Percentiles rank a stretch among this genome's conserved stretches.
Conservation (phyloP, 2,797 vertebrate genomes). For the Knipowitschia caucasica region DNA sequence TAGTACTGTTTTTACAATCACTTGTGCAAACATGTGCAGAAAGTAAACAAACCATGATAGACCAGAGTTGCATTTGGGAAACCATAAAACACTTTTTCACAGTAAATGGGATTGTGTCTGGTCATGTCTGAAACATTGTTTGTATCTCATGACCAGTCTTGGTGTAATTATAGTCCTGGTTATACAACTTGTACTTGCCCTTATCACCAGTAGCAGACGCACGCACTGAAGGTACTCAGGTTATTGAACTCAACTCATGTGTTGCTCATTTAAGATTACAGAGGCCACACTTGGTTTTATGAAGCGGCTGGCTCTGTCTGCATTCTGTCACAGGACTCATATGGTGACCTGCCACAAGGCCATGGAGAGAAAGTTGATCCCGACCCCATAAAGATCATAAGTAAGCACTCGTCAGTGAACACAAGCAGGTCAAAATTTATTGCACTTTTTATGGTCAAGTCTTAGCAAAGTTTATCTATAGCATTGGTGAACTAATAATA, state of each 20-base stretch:
- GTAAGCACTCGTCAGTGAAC: constrained; percentile 18
- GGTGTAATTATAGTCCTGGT: constrained; percentile 38
- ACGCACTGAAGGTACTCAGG: constrained; percentile 13
- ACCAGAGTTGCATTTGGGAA: background rate
- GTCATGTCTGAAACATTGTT: constrained; percentile 11
- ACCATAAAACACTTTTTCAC: constrained; percentile 1
- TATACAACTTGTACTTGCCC: constrained; percentile 27
- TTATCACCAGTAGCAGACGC: constrained; percentile 32
- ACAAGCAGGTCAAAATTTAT: constrained; percentile 2
- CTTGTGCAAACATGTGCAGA: background rate
- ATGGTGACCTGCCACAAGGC: constrained; percentile 27
- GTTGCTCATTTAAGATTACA: constrained; percentile 29
- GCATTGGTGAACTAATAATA: constrained; percentile 2
- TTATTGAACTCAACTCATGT: constrained; percentile 38
- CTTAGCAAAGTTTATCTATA: background rate
- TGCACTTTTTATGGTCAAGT: constrained; percentile 2
- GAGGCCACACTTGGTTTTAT: constrained; percentile 22
- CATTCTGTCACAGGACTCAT: constrained; percentile 23
- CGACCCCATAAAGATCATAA: constrained; percentile 21
- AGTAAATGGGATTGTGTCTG: constrained; percentile 21
- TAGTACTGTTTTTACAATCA: background rate
- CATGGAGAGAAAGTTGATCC: constrained; percentile 27
- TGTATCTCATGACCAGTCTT: constrained; percentile 28
- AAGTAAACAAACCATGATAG: background rate
- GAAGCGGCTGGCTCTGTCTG: constrained; percentile 4